phyloP scores from a whole-genome alignment of 2,113 vertebrate genomes.

The Steatornis caripensis region DNA sequence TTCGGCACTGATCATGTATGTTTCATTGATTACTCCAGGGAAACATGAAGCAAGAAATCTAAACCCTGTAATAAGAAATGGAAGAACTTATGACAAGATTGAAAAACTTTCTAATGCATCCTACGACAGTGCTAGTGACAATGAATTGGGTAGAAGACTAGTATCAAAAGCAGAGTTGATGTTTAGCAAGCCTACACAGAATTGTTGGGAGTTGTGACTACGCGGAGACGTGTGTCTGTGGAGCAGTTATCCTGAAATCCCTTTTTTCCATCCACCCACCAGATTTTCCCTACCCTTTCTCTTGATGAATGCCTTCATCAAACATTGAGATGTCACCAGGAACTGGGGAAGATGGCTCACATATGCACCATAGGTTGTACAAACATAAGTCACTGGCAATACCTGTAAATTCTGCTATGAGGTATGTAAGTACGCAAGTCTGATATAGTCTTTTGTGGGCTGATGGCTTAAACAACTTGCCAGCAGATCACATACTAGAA shows the following conservation, averaged over 20 bases:
- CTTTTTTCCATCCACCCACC: background rate
- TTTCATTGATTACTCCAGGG: background rate
- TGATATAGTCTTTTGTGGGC: background rate
- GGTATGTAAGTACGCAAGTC: background rate
- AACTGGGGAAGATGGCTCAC: background rate
- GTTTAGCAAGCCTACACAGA: background rate
- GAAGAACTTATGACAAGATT: background rate
- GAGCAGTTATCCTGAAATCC: background rate
- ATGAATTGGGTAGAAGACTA: background rate
- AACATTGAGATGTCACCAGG: background rate
- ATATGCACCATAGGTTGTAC: background rate
- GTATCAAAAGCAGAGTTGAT: background rate
- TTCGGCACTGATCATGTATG: background rate
- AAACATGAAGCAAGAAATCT: background rate
- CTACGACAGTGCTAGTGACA: background rate
- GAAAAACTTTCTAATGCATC: background rate
- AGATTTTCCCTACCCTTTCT: background rate
- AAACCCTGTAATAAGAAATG: background rate
- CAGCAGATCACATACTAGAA: background rate
- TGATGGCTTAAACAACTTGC: background rate
- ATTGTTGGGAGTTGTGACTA: background rate
- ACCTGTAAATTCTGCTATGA: background rate
- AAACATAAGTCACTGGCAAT: background rate
- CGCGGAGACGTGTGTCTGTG: background rate
- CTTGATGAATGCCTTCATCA: background rate